Evolutionary conservation across 2,888 invertebrate species (phyloP).

Genomic region (Chaitophorus viminalis): DNA sequence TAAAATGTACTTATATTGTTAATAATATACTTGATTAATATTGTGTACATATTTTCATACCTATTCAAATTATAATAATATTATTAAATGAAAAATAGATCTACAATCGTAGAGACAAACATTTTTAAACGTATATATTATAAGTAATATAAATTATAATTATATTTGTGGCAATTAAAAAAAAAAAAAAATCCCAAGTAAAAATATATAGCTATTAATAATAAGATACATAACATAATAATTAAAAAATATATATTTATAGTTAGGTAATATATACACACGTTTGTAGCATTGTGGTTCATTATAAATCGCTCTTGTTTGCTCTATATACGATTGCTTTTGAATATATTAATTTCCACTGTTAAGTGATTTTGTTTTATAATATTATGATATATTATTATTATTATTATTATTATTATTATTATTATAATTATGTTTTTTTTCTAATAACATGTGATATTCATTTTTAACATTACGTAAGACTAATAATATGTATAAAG

Average conservation of each 20-base stretch:
- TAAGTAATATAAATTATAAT: not conserved
- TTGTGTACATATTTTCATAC: conserved; percentile 51
- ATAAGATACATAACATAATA: conserved; percentile 12
- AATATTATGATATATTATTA: conserved; percentile 29
- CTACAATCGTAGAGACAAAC: conserved; percentile 20
- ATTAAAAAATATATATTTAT: not conserved
- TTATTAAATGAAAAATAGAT: not conserved
- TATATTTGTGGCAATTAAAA: conserved; percentile 22
- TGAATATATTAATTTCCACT: conserved; percentile 32
- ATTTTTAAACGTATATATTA: conserved; percentile 29
- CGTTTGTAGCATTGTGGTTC: conserved; percentile 56
- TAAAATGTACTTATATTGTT: conserved; percentile 47
- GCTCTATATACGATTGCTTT: conserved; percentile 53
- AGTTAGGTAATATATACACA: conserved; percentile 15
- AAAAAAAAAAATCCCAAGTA: conserved; percentile 10
- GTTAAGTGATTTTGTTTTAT: conserved; percentile 34
- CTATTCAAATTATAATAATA: conserved; percentile 32
- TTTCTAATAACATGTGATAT: conserved; percentile 58
- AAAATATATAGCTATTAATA: conserved; percentile 10
- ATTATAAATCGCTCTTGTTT: conserved; percentile 51
- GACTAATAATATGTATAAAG: conserved; percentile 53
- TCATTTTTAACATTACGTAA: conserved; percentile 58
- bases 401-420: conserved; percentile 4
- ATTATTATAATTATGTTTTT: conserved; percentile 1
- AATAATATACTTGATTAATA: conserved; percentile 19